phyloP scores from a whole-genome alignment of 2,797 vertebrate genomes.

The Denticeps clupeoides region DNA sequence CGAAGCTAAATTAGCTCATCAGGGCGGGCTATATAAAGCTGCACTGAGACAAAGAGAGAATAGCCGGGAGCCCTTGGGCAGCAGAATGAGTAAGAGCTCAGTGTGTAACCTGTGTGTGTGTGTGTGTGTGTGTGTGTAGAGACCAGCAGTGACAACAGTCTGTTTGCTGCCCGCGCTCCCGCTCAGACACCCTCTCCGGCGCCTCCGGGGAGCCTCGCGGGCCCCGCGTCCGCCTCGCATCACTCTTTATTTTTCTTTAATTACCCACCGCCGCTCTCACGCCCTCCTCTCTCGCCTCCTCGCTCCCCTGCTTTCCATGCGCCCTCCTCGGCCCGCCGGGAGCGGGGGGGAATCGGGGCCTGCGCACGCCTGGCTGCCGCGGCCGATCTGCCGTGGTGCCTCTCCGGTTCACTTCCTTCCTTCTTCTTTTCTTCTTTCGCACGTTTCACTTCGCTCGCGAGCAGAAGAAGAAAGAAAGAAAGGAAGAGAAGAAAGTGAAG shows the following conservation, averaged over 20 bases:
- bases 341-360: too few relatives aligned
- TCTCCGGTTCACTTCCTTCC: too few relatives aligned
- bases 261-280: slow-evolving; percentile 51
- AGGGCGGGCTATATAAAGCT: slow-evolving; percentile 45
- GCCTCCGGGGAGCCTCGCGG: background rate
- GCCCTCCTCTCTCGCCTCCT: slow-evolving; percentile 37
- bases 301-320: background rate
- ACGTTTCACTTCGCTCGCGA: too few relatives aligned
- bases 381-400: too few relatives aligned
- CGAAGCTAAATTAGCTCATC: slow-evolving; percentile 42
- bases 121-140: slow-evolving; percentile 13
- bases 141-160: slow-evolving; percentile 46
- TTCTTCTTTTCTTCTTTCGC: too few relatives aligned
- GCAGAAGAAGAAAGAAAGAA: too few relatives aligned
- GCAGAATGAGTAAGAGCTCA: slow-evolving; percentile 41
- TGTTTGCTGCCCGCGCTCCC: slow-evolving; percentile 46
- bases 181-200: background rate
- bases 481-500: too few relatives aligned
- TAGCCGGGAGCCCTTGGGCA: slow-evolving; percentile 39
- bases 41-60: background rate
- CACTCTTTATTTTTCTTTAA: slow-evolving; percentile 59
- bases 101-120: background rate
- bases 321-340: too few relatives aligned
- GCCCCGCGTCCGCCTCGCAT: slow-evolving; percentile 41
- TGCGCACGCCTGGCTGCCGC: too few relatives aligned